Conservation (phyloP, 2,797 vertebrate species). For the Sebastes minor region DNA sequence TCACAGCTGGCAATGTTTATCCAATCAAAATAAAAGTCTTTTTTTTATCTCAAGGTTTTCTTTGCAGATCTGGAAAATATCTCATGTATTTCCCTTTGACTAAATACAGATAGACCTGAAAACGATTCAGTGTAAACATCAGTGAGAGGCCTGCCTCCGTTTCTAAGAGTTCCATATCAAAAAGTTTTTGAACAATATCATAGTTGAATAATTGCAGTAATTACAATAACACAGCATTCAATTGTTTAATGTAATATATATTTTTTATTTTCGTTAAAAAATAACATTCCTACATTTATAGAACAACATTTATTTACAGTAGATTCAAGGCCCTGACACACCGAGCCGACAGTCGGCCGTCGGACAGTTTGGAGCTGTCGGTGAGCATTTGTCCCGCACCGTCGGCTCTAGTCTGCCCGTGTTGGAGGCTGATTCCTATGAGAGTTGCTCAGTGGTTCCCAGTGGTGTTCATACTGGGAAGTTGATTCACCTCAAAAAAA, state of each 20-base stretch:
- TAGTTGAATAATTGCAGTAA: not conserved
- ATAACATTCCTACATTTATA: constrained; percentile 1
- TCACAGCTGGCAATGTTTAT: constrained; percentile 67
- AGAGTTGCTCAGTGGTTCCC: too few species aligned
- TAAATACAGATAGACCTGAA: constrained; percentile 34
- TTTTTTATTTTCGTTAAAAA: too few species aligned
- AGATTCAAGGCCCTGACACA: not conserved
- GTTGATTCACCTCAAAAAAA: too few species aligned
- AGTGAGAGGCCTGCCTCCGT: constrained; percentile 1
- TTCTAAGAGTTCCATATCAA: constrained; percentile 29
- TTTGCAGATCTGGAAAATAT: constrained; percentile 42
- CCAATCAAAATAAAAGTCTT: constrained; percentile 56
- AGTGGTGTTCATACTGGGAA: too few species aligned
- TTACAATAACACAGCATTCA: not conserved
- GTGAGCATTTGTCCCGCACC: too few species aligned
- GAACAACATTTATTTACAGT: not conserved
- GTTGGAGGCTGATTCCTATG: too few species aligned
- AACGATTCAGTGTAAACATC: constrained; percentile 14
- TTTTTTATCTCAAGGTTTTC: constrained; percentile 34
- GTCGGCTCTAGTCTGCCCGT: too few species aligned
- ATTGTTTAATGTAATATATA: not conserved
- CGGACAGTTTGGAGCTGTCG: too few species aligned
- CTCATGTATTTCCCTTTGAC: constrained; percentile 13
- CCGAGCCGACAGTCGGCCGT: too few species aligned
- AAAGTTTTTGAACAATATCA: not conserved